Percentiles rank a stretch among this genome's conserved stretches.
Evolutionary conservation across 1,140 invertebrate genomes (phyloP).

Genomic region (Sminthurinus signatus): DNA sequence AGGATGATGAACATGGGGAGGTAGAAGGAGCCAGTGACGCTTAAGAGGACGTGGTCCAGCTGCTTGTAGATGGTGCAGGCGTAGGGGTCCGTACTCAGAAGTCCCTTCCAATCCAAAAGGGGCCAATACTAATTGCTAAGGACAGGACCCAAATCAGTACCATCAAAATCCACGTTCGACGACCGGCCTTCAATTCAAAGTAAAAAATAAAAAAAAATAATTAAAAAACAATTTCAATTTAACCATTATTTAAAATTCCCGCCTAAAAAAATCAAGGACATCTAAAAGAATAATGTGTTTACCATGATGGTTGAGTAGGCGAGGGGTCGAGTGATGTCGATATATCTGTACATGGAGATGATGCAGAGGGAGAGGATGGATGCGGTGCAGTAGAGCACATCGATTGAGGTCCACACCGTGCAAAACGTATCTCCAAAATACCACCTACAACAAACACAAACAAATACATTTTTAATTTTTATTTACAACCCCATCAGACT

Average conservation of each 20-base stretch:
- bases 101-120: conserved; percentile 51
- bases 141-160: conserved; percentile 53
- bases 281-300: no score
- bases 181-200: no score
- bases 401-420: conserved; percentile 55
- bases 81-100: conserved; percentile 43
- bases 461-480: no score
- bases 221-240: no score
- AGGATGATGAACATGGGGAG: conserved; percentile 64
- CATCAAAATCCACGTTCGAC: conserved; percentile 50
- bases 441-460: conserved; percentile 47
- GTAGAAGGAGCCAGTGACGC: conserved; percentile 66
- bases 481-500: no score
- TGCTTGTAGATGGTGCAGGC: conserved; percentile 51
- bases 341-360: conserved; percentile 57
- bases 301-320: conserved; percentile 53
- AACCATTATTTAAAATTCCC: no score
- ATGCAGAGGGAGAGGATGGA: conserved; percentile 58
- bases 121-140: conserved; percentile 53
- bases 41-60: conserved; percentile 66
- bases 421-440: conserved; percentile 53
- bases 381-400: conserved; percentile 58
- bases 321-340: conserved; percentile 55
- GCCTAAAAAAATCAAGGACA: no score
- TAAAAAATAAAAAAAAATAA: no score